Evolutionary conservation across 2,797 vertebrate genomes (phyloP).

Genomic region (Etheostoma nigrum): DNA sequence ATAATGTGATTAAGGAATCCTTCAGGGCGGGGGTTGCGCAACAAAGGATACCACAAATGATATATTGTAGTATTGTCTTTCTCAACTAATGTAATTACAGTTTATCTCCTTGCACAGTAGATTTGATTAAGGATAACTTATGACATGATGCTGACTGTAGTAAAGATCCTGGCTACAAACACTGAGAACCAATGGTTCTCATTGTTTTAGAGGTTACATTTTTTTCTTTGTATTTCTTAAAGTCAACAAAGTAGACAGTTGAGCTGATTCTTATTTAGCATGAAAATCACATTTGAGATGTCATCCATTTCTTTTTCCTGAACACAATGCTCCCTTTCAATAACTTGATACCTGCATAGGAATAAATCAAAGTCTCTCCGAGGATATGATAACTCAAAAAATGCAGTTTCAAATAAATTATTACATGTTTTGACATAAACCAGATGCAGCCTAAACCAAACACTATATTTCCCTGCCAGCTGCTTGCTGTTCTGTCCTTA

Average conservation of each 20-base stretch:
- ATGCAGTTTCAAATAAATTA: not conserved
- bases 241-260: conserved; percentile 4
- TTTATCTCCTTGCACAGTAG: not conserved
- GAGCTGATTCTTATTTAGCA: not conserved
- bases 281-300: conserved; percentile 9
- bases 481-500: conserved; percentile 15
- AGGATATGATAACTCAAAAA: conserved; percentile 16
- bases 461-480: conserved; percentile 19
- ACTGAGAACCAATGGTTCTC: conserved; percentile 1
- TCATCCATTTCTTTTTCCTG: conserved; percentile 1
- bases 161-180: not conserved
- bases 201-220: not conserved
- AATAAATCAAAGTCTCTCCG: conserved; percentile 6
- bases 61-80: conserved; percentile 17
- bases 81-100: conserved; percentile 28
- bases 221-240: not conserved
- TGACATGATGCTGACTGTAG: not conserved
- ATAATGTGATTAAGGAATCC: not conserved
- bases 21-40: not conserved
- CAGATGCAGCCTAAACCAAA: conserved; percentile 10
- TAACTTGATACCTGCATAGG: conserved; percentile 19
- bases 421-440: conserved; percentile 33
- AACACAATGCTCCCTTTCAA: conserved; percentile 15
- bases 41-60: conserved; percentile 7
- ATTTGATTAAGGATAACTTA: conserved; percentile 19